phyloP scores from a whole-genome alignment of 2,113 vertebrate genomes.

The Chaetodon trifascialis region DNA sequence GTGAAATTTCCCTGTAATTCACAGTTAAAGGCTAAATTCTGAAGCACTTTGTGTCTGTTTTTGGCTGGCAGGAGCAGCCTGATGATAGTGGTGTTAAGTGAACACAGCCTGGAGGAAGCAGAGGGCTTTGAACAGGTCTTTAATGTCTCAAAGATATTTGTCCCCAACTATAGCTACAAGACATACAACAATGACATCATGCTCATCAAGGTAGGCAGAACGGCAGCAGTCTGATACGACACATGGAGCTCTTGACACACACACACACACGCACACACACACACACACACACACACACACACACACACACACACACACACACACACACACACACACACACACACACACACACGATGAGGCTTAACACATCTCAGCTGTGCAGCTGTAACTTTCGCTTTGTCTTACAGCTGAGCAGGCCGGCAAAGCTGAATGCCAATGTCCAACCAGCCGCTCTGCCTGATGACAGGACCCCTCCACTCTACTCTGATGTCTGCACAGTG shows the following conservation, averaged over 20 bases:
- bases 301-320: too few relatives aligned
- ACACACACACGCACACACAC: too few relatives aligned
- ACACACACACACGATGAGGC: too few relatives aligned
- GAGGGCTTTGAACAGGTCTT: conserved; percentile 81
- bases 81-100: conserved; percentile 78
- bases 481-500: conserved; percentile 71
- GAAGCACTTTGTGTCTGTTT: background rate
- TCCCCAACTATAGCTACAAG: conserved; percentile 59
- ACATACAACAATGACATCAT: conserved; percentile 83
- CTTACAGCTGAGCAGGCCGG: conserved; percentile 77
- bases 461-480: fast-evolving
- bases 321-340: too few relatives aligned
- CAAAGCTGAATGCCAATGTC: conserved; percentile 75
- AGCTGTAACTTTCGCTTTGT: conserved; percentile 24
- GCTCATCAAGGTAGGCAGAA: conserved; percentile 78
- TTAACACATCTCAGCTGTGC: background rate
- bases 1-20: background rate
- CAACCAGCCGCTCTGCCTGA: conserved; percentile 61
- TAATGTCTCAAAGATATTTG: conserved; percentile 63
- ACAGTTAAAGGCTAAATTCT: background rate
- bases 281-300: too few relatives aligned
- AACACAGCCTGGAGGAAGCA: conserved; percentile 64
- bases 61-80: conserved; percentile 49
- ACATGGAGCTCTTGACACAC: background rate
- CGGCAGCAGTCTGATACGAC: background rate